A percentile compares a stretch with the other conserved stretches of the same genome.
phyloP scores from a whole-genome alignment of 2,113 vertebrate species.

The Forbesichthys papilliferus region DNA sequence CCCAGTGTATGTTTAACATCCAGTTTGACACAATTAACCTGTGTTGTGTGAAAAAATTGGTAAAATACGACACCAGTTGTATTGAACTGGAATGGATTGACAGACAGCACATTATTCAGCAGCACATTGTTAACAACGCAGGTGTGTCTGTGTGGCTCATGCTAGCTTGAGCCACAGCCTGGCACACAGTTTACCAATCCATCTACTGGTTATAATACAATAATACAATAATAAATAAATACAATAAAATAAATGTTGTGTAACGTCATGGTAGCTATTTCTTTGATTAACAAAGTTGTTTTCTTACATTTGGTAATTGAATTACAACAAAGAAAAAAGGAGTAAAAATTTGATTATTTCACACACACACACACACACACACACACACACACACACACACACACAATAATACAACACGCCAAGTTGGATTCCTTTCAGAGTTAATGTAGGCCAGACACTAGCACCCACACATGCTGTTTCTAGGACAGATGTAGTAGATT shows the following conservation, averaged over 20 bases:
- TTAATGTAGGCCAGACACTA: conserved; percentile 31
- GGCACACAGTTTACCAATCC: too few species aligned
- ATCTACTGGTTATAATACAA: too few species aligned
- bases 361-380: too few species aligned
- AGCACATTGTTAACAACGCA: too few species aligned
- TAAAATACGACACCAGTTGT: background rate
- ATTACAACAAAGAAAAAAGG: too few species aligned
- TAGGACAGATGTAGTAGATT: conserved; percentile 33
- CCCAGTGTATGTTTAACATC: too few species aligned
- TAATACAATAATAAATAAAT: background rate
- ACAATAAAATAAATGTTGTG: background rate
- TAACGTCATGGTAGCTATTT: too few species aligned
- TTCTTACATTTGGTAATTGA: background rate
- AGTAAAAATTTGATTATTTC: too few species aligned
- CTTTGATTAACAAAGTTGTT: background rate
- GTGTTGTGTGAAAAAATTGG: too few species aligned
- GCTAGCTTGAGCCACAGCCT: too few species aligned
- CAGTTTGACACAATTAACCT: background rate
- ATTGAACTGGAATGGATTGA: background rate
- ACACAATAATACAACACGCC: conserved; percentile 11
- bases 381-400: background rate
- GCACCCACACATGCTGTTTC: conserved; percentile 22
- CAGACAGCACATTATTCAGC: too few species aligned
- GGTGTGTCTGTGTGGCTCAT: too few species aligned
- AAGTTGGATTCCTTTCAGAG: conserved; percentile 13